Evolutionary conservation across 64 coral and sea anemone species (phyloP), one percentile per base, ranked within the genome.

Genomic region (Orbicella faveolata): DNA sequence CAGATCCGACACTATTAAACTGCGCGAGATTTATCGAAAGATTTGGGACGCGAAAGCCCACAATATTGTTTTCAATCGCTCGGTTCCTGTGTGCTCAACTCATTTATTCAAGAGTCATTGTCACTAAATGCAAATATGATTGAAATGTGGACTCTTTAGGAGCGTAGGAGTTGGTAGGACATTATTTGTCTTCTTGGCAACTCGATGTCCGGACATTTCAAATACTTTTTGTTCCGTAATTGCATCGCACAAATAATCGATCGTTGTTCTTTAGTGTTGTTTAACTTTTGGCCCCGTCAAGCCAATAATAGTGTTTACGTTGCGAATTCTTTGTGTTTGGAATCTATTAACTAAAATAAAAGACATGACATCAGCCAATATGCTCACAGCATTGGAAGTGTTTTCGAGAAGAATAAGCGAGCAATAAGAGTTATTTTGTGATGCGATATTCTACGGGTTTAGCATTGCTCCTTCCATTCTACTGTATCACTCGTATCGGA

Each of bases 121-220:
- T 85, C 82, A 73, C 70, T 85, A 85, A 73, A 85, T 85, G 82
- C 82, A 85, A 85, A 85, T 85, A 72, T 85, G 82, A 41, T 85
- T 52, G 82, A 72, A 85, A 85, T 85, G 82, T 25, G 36, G 82
- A 14, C 39, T 15, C 25, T 73, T 84, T 69, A 33, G 33, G 9
- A 23, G 21, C 82, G 82, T 70, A 73, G 82, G 82, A 85, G 82
- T 64, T 85, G 66, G 41, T 67, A 11, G 65, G 37, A 39, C 65
- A 85, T 85, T 67, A 52, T 85, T 85, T 20, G 82, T 17, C 82
- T 85, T 73, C 19, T 25, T 73, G 61, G 48, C 63, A 72, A 48
- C 23, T 10, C 12, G 20, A 2, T 30, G 36, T 70, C 19, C 37
- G 65, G 37, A 85, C 18, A 72, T 85, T 85, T 85, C 19, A 21